A percentile compares a stretch with the other conserved stretches of the same genome.
These are phyloP conservation scores for Lepidurus packardi DNA, from an alignment of 1,140 invertebrate genomes.

Conservation along the genomic window DNA sequence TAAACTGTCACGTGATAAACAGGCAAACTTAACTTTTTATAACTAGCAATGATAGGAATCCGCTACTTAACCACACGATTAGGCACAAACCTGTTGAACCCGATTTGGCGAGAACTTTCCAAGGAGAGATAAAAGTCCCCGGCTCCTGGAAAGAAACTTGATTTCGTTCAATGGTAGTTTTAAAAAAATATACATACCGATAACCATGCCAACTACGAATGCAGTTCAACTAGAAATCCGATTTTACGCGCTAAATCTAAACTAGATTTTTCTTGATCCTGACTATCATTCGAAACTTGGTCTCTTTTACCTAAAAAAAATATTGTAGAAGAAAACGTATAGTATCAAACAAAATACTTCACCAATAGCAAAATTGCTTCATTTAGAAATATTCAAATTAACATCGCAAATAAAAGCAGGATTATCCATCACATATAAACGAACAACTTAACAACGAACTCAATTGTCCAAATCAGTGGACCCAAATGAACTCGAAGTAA, in stretches of 20 bases:
- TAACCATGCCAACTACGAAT: constrained; percentile 76
- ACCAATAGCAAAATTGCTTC: neutral
- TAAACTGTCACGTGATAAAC: neutral
- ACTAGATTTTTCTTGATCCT: constrained; percentile 41
- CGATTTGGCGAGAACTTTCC: constrained; percentile 67
- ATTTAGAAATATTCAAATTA: neutral
- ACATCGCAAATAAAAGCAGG: neutral
- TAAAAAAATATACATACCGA: constrained; percentile 47
- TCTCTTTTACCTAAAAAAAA: neutral
- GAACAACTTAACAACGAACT: no score
- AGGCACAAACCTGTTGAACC: constrained; percentile 77
- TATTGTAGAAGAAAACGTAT: neutral
- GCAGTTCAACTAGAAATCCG: constrained; percentile 71
- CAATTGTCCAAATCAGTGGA: no score
- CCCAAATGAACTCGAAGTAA: no score
- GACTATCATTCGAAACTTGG: neutral
- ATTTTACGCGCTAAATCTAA: constrained; percentile 67
- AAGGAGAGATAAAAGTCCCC: constrained; percentile 84
- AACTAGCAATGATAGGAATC: constrained; percentile 74
- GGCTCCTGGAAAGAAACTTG: constrained; percentile 53
- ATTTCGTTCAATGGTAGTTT: neutral
- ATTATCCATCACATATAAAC: neutral
- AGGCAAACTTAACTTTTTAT: constrained; percentile 36
- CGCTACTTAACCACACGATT: constrained; percentile 74
- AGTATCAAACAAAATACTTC: neutral